A percentile compares a stretch with the other conserved stretches of the same genome.
These are phyloP conservation scores for Caenorhabditis japonica DNA, from an alignment of 2,888 invertebrate species.

Conservation along the genomic window DNA sequence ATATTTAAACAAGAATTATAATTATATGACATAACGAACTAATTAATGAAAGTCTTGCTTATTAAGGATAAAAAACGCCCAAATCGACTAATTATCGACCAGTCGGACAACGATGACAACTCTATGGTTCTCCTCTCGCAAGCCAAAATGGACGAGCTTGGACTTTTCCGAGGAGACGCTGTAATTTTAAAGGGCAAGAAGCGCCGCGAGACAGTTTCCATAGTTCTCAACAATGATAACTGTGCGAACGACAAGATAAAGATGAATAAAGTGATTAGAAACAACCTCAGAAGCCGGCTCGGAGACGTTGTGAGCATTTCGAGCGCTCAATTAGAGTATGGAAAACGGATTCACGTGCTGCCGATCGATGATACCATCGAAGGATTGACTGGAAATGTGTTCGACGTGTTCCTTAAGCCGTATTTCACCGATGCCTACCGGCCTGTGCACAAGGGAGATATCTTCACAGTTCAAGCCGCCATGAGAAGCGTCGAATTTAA, in stretches of 20 bases:
- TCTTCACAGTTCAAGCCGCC: slow-evolving; percentile 96
- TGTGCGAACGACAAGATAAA: slow-evolving; percentile 97
- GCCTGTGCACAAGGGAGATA: slow-evolving; percentile 94
- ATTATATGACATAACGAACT: too few species aligned
- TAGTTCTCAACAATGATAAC: slow-evolving; percentile 94
- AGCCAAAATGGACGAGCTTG: slow-evolving; percentile 98
- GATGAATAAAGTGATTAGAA: slow-evolving; percentile 93
- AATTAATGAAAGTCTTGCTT: not conserved
- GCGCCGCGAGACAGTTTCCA: slow-evolving; percentile 94
- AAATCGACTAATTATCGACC: slow-evolving; percentile 55
- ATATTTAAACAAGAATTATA: too few species aligned
- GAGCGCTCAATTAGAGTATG: slow-evolving; percentile 89
- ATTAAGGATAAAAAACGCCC: slow-evolving; percentile 45
- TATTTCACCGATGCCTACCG: slow-evolving; percentile 99
- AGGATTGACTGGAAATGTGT: slow-evolving; percentile 92
- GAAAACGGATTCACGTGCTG: slow-evolving; percentile 95
- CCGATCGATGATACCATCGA: slow-evolving; percentile 99
- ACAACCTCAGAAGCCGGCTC: slow-evolving; percentile 93
- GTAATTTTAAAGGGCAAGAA: slow-evolving; percentile 89
- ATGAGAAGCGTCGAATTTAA: slow-evolving; percentile 99
- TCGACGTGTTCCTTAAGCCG: slow-evolving; percentile 97
- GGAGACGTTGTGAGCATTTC: slow-evolving; percentile 88
- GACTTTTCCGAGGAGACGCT: slow-evolving; percentile 96
- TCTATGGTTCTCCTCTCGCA: slow-evolving; percentile 96
- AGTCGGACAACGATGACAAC: slow-evolving; percentile 90